These are phyloP conservation scores for Antigone vipio DNA, from an alignment of 2,113 vertebrate species.

Conservation along the genomic window DNA sequence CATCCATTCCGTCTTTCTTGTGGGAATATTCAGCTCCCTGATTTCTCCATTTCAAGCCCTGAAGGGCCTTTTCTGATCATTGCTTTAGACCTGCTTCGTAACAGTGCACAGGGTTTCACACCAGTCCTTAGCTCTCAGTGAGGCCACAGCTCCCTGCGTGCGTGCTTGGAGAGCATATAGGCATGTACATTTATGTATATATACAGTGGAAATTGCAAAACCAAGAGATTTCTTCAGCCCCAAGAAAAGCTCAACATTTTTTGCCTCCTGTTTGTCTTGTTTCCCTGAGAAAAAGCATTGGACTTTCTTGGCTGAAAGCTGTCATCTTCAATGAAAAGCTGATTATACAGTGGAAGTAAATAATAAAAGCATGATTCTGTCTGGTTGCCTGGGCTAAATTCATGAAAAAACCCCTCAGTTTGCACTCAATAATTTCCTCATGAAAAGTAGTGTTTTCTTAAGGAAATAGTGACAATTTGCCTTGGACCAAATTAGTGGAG, in stretches of 20 bases:
- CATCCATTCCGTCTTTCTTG: background rate
- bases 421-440: constrained; percentile 19
- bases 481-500: constrained; percentile 9
- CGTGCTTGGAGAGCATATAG: background rate
- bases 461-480: constrained; percentile 32
- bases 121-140: background rate
- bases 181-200: background rate
- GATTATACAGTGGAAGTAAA: constrained; percentile 50
- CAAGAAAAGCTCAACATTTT: background rate
- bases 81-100: background rate
- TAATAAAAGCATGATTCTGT: constrained; percentile 38
- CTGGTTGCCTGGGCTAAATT: constrained; percentile 41
- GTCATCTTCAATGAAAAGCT: constrained; percentile 57
- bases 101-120: background rate
- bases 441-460: constrained; percentile 27
- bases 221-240: background rate
- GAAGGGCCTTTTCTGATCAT: background rate
- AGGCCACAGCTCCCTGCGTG: background rate
- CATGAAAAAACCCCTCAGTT: background rate
- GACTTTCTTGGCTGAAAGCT: constrained; percentile 41
- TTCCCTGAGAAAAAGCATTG: background rate
- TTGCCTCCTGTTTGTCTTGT: background rate
- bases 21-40: background rate
- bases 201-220: background rate
- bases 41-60: background rate